These are phyloP conservation scores for Channa argus DNA, from an alignment of 2,113 vertebrate species.

Conservation along the genomic window DNA sequence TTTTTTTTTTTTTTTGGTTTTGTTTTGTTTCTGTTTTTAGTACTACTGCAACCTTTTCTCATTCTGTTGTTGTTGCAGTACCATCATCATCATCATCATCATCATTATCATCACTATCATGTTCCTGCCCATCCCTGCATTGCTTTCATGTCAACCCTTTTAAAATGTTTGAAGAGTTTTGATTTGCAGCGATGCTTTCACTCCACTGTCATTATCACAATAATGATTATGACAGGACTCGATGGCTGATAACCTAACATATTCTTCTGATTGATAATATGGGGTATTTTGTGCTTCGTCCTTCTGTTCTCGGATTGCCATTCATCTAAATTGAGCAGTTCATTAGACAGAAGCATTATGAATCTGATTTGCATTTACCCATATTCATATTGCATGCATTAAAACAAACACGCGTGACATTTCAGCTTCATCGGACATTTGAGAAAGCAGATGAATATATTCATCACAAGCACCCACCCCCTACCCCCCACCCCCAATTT, in stretches of 20 bases:
- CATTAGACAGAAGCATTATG: slow-evolving; percentile 73
- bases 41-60: slow-evolving; percentile 20
- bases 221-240: slow-evolving; percentile 58
- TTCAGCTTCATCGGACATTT: slow-evolving; percentile 63
- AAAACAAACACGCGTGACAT: slow-evolving; percentile 70
- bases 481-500: neutral
- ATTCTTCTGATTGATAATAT: slow-evolving; percentile 59
- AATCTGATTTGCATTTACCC: slow-evolving; percentile 76
- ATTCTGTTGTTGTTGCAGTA: slow-evolving; percentile 37
- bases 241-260: slow-evolving; percentile 60
- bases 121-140: slow-evolving; percentile 19
- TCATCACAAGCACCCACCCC: slow-evolving; percentile 36
- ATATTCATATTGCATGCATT: slow-evolving; percentile 78
- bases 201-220: slow-evolving; percentile 59
- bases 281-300: slow-evolving; percentile 26
- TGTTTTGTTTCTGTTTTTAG: slow-evolving; percentile 38
- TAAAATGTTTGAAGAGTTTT: slow-evolving; percentile 49
- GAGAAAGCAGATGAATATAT: slow-evolving; percentile 70
- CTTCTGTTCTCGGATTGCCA: slow-evolving; percentile 69
- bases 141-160: slow-evolving; percentile 43
- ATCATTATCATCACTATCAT: slow-evolving; percentile 25
- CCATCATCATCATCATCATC: slow-evolving; percentile 5
- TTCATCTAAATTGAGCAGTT: slow-evolving; percentile 76
- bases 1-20: neutral
- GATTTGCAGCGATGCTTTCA: slow-evolving; percentile 47